These are phyloP conservation scores for Neostethus bicornis DNA, from an alignment of 2,797 vertebrate genomes.

Conservation along the genomic window DNA sequence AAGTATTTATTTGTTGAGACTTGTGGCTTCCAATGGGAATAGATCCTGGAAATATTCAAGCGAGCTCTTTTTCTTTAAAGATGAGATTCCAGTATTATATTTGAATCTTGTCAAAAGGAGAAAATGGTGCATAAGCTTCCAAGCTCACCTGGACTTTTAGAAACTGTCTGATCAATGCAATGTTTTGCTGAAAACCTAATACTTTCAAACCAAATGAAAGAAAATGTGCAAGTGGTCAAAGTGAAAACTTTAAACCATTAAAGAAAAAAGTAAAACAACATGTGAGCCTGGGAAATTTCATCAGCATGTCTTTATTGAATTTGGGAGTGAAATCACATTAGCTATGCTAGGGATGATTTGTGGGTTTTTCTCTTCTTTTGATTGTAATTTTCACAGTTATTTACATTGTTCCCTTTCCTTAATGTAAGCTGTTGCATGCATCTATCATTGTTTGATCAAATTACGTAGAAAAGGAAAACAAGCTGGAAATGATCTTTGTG, in stretches of 20 bases:
- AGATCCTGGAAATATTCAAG: not conserved
- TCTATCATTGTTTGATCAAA: not conserved
- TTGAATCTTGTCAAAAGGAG: not conserved
- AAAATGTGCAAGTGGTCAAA: not conserved
- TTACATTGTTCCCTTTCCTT: not conserved
- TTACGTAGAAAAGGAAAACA: not conserved
- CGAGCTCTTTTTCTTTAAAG: too few species aligned
- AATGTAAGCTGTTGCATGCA: not conserved
- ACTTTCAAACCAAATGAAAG: conserved; percentile 6
- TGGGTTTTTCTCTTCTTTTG: conserved; percentile 5
- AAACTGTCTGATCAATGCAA: too few species aligned
- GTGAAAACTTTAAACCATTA: too few species aligned
- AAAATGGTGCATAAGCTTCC: too few species aligned
- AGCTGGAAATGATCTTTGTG: too few species aligned
- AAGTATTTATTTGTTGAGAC: not conserved
- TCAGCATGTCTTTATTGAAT: conserved; percentile 13
- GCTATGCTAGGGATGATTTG: conserved; percentile 6
- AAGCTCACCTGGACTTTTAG: too few species aligned
- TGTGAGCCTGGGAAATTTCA: too few species aligned
- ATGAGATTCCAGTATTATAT: too few species aligned
- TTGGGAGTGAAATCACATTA: conserved; percentile 13
- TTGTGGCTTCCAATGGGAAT: not conserved
- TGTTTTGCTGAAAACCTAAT: too few species aligned
- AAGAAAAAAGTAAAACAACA: too few species aligned
- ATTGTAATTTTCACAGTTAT: not conserved